Evolutionary conservation across 2,797 vertebrate species (phyloP).

Genomic region (Salarias fasciatus): DNA sequence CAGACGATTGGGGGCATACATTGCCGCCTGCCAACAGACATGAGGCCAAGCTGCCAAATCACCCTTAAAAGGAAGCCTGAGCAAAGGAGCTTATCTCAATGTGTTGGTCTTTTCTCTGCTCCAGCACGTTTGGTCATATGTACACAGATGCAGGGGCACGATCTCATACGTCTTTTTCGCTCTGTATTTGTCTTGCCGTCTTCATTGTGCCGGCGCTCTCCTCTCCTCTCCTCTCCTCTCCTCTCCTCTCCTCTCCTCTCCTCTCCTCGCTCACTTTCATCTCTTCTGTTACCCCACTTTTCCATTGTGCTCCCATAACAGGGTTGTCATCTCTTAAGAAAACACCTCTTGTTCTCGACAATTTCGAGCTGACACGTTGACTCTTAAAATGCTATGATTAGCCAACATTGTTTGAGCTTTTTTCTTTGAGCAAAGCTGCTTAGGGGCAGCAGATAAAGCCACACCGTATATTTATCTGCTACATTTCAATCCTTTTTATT

Average conservation of each 20-base stretch:
- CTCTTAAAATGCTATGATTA: conserved; percentile 72
- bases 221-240: conserved; percentile 15
- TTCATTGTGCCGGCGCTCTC: conserved; percentile 61
- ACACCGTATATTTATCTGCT: conserved; percentile 70
- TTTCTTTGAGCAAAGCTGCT: conserved; percentile 77
- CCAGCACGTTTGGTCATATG: conserved; percentile 65
- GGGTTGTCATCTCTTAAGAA: conserved; percentile 64
- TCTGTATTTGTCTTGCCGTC: conserved; percentile 75
- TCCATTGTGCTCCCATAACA: conserved; percentile 54
- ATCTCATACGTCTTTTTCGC: conserved; percentile 74
- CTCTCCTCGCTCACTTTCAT: conserved; percentile 38
- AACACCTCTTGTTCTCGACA: conserved; percentile 64
- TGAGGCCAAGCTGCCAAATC: conserved; percentile 70
- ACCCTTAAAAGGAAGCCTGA: conserved; percentile 70
- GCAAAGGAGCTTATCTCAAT: conserved; percentile 76
- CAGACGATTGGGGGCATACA: conserved; percentile 70
- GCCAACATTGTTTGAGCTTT: conserved; percentile 71
- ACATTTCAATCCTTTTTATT: conserved; percentile 73
- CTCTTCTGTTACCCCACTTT: conserved; percentile 16
- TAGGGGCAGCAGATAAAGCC: conserved; percentile 75
- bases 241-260: conserved; percentile 27
- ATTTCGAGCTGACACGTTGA: conserved; percentile 59
- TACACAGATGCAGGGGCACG: conserved; percentile 72
- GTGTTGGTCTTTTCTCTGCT: conserved; percentile 72
- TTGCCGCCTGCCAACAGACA: conserved; percentile 70